Percentiles rank a stretch among this genome's conserved stretches.
Evolutionary conservation across 1,140 invertebrate species (phyloP).

Genomic region (Drosophila burlai): DNA sequence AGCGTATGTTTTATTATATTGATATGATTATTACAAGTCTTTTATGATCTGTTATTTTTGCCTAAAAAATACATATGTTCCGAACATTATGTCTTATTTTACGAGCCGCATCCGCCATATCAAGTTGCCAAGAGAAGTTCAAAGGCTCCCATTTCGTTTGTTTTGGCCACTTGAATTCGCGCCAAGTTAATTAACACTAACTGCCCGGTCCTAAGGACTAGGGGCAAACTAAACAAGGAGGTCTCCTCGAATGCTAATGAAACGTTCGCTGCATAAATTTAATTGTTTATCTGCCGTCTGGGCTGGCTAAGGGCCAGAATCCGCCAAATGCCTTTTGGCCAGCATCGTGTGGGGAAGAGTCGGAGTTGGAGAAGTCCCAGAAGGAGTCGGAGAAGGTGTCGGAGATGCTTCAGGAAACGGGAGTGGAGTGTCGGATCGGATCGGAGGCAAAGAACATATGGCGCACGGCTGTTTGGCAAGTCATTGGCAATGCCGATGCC

Average conservation of each 20-base stretch:
- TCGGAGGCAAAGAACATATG: conserved; percentile 46
- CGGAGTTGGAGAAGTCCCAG: neutral
- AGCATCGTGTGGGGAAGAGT: conserved; percentile 8
- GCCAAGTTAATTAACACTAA: conserved; percentile 82
- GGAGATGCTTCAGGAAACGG: conserved; percentile 7
- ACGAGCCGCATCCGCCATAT: conserved; percentile 3
- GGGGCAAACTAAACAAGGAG: conserved; percentile 41
- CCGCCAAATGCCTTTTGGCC: conserved; percentile 41
- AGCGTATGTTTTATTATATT: too few species aligned
- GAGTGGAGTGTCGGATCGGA: conserved; percentile 11
- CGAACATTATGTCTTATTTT: neutral
- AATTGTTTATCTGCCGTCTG: conserved; percentile 73
- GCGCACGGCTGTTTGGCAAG: conserved; percentile 61
- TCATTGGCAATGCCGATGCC: conserved; percentile 63
- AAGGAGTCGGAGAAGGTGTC: neutral
- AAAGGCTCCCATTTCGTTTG: conserved; percentile 38
- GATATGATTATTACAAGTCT: neutral
- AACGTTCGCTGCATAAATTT: conserved; percentile 75
- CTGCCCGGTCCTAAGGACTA: conserved; percentile 21
- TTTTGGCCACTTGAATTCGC: conserved; percentile 67
- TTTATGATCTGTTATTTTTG: neutral
- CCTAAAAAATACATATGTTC: too few species aligned
- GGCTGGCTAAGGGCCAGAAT: conserved; percentile 36
- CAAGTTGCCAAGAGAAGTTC: conserved; percentile 29
- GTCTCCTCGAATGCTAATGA: conserved; percentile 73